These are phyloP conservation scores for Sebastes oblongus DNA, from an alignment of 2,797 vertebrate genomes.

Conservation along the genomic window DNA sequence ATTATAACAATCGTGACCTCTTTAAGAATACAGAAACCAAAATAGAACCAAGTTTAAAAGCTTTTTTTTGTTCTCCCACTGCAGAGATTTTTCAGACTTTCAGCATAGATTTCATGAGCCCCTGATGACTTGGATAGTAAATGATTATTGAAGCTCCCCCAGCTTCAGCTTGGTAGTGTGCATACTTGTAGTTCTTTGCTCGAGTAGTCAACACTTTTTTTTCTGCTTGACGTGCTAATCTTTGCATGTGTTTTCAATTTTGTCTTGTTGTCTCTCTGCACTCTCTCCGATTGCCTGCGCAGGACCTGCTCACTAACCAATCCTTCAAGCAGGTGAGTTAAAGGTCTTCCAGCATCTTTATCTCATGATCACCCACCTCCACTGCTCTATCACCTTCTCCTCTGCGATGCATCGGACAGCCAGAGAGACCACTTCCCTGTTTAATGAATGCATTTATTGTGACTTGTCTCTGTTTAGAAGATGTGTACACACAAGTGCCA, in stretches of 20 bases:
- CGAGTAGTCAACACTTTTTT: conserved; percentile 41
- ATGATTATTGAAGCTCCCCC: conserved; percentile 18
- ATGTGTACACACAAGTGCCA: not conserved
- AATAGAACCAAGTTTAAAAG: conserved; percentile 9
- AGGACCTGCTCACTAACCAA: conserved; percentile 98
- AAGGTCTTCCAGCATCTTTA: conserved; percentile 30
- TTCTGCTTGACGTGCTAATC: conserved; percentile 77
- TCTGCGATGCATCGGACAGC: conserved; percentile 20
- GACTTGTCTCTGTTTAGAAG: not conserved
- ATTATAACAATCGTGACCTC: not conserved
- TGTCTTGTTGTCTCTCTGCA: conserved; percentile 70
- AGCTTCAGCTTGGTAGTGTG: conserved; percentile 62
- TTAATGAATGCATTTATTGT: not conserved
- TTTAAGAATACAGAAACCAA: conserved; percentile 19
- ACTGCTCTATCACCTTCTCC: conserved; percentile 14
- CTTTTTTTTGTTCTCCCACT: not conserved
- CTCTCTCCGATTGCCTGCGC: conserved; percentile 84
- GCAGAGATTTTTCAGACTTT: conserved; percentile 2
- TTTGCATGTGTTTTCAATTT: conserved; percentile 82
- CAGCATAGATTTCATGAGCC: conserved; percentile 42
- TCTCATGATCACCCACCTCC: conserved; percentile 19
- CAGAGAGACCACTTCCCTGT: not conserved
- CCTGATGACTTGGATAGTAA: conserved; percentile 38
- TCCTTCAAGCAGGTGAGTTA: conserved; percentile 94
- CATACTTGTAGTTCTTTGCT: conserved; percentile 60